These are phyloP conservation scores for Crocuta crocuta DNA, from an alignment of 2,113 vertebrate species.

Conservation along the genomic window DNA sequence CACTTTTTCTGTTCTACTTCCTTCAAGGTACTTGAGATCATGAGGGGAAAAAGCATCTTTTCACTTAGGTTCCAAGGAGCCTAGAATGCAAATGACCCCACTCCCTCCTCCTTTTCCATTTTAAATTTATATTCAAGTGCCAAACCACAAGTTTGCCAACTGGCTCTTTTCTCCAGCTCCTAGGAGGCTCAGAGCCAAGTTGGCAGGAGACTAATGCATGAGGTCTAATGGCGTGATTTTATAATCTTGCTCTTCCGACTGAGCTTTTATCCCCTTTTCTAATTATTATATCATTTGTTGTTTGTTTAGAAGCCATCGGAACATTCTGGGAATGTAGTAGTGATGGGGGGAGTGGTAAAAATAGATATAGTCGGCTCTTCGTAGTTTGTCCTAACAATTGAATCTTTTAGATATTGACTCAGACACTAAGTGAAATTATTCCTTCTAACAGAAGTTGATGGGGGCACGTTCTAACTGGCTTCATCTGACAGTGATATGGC, in stretches of 20 bases:
- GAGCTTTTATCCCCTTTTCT: not conserved
- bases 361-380: not conserved
- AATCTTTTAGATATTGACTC: not conserved
- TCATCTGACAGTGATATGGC: not conserved
- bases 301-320: not conserved
- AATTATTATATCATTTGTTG: not conserved
- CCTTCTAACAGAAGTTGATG: not conserved
- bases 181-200: not conserved
- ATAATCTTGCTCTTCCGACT: not conserved
- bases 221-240: not conserved
- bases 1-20: not conserved
- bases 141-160: not conserved
- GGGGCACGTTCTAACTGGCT: not conserved
- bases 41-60: not conserved
- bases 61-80: not conserved
- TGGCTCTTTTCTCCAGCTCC: not conserved
- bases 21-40: not conserved
- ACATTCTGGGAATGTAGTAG: not conserved
- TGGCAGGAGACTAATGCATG: not conserved
- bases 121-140: not conserved
- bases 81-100: not conserved
- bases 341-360: not conserved
- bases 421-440: not conserved
- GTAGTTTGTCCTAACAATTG: not conserved
- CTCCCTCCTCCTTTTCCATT: not conserved